These are phyloP conservation scores for Ameiurus melas DNA, from an alignment of 2,113 vertebrate genomes.

Conservation along the genomic window DNA sequence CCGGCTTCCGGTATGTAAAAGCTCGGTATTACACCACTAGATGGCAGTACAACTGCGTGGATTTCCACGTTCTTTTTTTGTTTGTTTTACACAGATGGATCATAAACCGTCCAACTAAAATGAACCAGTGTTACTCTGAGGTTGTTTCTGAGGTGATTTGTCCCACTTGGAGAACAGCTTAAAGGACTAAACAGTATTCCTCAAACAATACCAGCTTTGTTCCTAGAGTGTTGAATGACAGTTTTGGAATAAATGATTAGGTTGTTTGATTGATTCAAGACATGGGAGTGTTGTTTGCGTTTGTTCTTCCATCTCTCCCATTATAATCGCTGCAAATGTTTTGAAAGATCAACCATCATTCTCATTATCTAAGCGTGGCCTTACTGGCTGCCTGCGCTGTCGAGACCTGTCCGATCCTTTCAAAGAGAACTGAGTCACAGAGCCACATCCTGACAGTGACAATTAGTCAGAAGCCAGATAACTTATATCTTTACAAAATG, in stretches of 20 bases:
- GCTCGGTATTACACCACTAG: slow-evolving; percentile 59
- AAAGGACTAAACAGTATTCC: not conserved
- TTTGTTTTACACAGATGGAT: not conserved
- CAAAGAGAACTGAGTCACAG: not conserved
- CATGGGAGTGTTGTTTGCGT: not conserved
- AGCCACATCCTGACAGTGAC: not conserved
- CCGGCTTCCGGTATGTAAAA: slow-evolving; percentile 7
- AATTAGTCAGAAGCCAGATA: not conserved
- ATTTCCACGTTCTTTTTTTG: not conserved
- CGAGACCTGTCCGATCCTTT: not conserved
- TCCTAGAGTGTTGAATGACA: not conserved
- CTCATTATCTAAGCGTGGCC: slow-evolving; percentile 4
- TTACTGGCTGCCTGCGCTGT: not conserved
- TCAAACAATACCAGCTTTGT: not conserved
- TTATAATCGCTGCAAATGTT: not conserved
- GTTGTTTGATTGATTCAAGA: not conserved
- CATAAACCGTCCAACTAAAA: not conserved
- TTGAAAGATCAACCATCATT: not conserved
- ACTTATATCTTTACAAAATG: not conserved
- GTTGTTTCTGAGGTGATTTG: not conserved
- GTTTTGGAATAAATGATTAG: not conserved
- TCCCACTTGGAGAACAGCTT: not conserved
- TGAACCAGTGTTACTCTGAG: not conserved
- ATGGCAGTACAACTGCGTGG: slow-evolving; percentile 91
- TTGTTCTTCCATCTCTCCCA: not conserved